phyloP scores from a whole-genome alignment of 2,888 invertebrate genomes.

The Heliconius ismenius region DNA sequence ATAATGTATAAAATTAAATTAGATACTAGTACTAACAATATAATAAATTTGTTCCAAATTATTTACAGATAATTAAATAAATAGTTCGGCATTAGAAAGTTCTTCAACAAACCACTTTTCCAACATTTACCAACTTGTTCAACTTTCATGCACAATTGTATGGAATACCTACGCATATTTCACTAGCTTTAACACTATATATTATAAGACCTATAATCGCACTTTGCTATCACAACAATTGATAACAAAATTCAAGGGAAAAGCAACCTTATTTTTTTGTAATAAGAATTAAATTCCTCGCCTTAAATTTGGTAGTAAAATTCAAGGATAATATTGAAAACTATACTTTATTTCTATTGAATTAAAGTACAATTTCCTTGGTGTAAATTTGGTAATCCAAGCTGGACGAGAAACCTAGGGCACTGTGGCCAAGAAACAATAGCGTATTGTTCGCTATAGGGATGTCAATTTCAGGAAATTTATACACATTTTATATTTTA shows the following conservation, averaged over 20 bases:
- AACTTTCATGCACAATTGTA: constrained; percentile 7
- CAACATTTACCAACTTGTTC: constrained; percentile 4
- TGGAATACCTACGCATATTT: constrained; percentile 33
- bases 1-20: not conserved
- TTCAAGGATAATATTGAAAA: not conserved
- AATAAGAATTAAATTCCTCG: not conserved
- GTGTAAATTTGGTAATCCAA: constrained; percentile 37
- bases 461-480: constrained; percentile 31
- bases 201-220: constrained; percentile 36
- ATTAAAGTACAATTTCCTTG: not conserved
- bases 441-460: constrained; percentile 46
- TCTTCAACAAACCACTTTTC: constrained; percentile 4
- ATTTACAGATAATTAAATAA: not conserved
- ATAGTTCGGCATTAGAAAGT: not conserved
- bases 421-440: constrained; percentile 44
- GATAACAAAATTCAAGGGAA: not conserved
- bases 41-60: not conserved
- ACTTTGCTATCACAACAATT: constrained; percentile 24
- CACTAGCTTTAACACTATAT: constrained; percentile 29
- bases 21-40: not conserved
- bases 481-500: constrained; percentile 3
- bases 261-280: not conserved
- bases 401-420: constrained; percentile 44
- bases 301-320: not conserved
- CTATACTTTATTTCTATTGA: not conserved